Conservation (phyloP, 2,888 invertebrate genomes). For the Monoplex corrugatus region DNA sequence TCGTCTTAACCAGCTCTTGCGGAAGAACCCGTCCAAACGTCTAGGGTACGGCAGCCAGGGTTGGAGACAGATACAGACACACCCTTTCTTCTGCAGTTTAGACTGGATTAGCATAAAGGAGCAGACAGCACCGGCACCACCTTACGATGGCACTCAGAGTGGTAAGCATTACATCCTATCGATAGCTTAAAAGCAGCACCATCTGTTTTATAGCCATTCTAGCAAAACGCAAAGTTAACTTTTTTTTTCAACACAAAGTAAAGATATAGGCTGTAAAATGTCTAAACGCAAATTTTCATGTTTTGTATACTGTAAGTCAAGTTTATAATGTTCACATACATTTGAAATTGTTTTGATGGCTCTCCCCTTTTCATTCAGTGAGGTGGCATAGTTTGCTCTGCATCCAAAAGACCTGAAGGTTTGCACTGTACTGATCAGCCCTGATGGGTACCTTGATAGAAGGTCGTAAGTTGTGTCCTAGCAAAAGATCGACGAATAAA, state of each 20-base stretch:
- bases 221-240: background rate
- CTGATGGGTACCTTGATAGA: too few species aligned
- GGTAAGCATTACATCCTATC: background rate
- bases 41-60: conserved; percentile 20
- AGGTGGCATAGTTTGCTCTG: too few species aligned
- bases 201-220: background rate
- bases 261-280: too few species aligned
- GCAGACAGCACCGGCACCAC: background rate
- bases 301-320: background rate
- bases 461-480: too few species aligned
- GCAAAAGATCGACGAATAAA: too few species aligned
- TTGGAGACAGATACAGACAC: conserved; percentile 27
- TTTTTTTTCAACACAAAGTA: too few species aligned
- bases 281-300: background rate
- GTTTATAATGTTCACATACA: background rate
- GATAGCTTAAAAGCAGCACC: background rate
- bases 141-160: background rate
- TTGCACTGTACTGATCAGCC: too few species aligned
- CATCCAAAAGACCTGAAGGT: too few species aligned
- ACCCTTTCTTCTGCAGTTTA: conserved; percentile 13
- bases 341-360: background rate
- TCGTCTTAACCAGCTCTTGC: conserved; percentile 21
- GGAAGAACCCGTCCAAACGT: conserved; percentile 39
- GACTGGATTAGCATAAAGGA: conserved; percentile 29
- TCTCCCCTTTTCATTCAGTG: too few species aligned